A percentile compares a stretch with the other conserved stretches of the same genome.
These are phyloP conservation scores for Cydia strobilella DNA, from an alignment of 1,140 invertebrate species.

Conservation along the genomic window DNA sequence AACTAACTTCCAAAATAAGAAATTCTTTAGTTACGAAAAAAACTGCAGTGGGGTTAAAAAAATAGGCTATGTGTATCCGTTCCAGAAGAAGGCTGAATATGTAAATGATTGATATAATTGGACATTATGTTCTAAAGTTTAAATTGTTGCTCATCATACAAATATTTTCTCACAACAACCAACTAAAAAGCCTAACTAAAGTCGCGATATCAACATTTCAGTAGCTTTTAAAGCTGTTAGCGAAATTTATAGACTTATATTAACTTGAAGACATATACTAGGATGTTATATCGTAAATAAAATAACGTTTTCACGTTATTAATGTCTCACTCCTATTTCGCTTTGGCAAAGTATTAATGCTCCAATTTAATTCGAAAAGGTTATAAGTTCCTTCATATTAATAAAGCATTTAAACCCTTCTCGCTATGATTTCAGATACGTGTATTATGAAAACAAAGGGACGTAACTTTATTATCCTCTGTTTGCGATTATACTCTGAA, in stretches of 20 bases:
- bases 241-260: constrained; percentile 25
- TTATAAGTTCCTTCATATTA: not conserved
- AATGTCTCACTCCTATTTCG: constrained; percentile 56
- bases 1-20: no score
- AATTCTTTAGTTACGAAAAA: no score
- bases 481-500: not conserved
- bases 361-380: not conserved
- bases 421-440: not conserved
- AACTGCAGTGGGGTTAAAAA: no score
- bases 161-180: no score
- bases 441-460: not conserved
- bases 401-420: not conserved
- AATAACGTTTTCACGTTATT: constrained; percentile 41
- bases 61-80: no score
- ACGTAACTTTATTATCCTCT: not conserved
- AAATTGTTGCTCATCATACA: no score
- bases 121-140: no score
- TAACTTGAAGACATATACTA: constrained; percentile 39
- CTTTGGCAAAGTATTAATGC: constrained; percentile 58
- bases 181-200: no score
- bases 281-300: constrained; percentile 35
- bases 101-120: no score
- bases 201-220: not conserved
- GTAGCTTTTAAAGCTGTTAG: constrained; percentile 13
- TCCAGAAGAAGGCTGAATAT: no score